phyloP scores from a whole-genome alignment of 1,140 invertebrate species.

The Wasmannia auropunctata region DNA sequence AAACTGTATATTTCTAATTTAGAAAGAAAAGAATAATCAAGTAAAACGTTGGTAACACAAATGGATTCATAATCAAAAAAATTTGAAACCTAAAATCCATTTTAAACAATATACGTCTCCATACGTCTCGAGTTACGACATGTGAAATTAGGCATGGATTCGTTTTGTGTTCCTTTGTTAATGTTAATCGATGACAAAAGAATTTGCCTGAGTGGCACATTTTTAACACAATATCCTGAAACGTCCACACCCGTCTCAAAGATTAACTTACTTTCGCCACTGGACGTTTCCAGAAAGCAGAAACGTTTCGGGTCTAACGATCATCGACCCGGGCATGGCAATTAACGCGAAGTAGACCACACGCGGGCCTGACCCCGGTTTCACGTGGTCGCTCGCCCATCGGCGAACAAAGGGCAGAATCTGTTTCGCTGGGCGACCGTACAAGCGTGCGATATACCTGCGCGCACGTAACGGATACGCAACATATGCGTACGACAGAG shows the following conservation, averaged over 20 bases:
- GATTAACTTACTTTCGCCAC: slow-evolving; percentile 1
- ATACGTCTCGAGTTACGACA: not conserved
- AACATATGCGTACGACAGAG: not conserved
- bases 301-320: not conserved
- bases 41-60: not conserved
- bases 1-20: not conserved
- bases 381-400: slow-evolving; percentile 8
- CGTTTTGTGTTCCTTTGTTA: not conserved
- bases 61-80: not conserved
- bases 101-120: not conserved
- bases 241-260: not conserved
- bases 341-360: slow-evolving; percentile 53
- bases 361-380: slow-evolving; percentile 7
- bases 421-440: slow-evolving; percentile 5
- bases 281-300: slow-evolving; percentile 24
- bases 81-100: not conserved
- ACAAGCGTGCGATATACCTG: slow-evolving; percentile 39
- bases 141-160: not conserved
- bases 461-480: slow-evolving; percentile 40
- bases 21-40: not conserved
- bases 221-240: not conserved
- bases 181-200: not conserved
- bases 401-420: slow-evolving; percentile 50
- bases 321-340: slow-evolving; percentile 36
- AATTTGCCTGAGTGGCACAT: not conserved